Conservation (phyloP, 2,888 invertebrate genomes). For the Dascillus cervinus region DNA sequence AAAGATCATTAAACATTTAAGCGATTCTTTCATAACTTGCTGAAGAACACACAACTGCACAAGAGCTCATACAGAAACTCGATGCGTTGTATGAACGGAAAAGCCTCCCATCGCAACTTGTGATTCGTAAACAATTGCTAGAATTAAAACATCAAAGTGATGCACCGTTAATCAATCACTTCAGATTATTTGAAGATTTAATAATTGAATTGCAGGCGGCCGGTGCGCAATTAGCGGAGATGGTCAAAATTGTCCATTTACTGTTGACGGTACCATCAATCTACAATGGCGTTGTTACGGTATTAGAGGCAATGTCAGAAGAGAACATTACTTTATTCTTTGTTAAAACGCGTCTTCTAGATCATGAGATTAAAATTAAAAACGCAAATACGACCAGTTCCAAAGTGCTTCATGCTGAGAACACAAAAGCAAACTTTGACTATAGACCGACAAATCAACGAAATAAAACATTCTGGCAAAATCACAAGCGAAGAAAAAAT, state of each 20-base stretch:
- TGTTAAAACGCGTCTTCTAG: constrained; percentile 16
- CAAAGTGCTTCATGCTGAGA: too few species aligned
- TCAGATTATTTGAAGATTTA: too few species aligned
- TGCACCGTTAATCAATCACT: too few species aligned
- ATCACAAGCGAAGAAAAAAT: too few species aligned
- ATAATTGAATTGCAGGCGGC: too few species aligned
- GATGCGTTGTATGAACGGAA: constrained; percentile 17
- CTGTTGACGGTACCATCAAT: constrained; percentile 21
- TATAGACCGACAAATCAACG: constrained; percentile 4
- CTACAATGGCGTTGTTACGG: too few species aligned
- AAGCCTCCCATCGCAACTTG: constrained; percentile 29
- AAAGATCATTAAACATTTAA: neutral
- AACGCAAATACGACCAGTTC: too few species aligned
- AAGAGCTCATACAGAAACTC: constrained; percentile 5
- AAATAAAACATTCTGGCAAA: too few species aligned
- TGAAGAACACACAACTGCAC: neutral
- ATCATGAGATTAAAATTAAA: constrained; percentile 17
- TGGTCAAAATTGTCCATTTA: constrained; percentile 27
- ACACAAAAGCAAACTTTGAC: neutral
- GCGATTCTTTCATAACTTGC: constrained; percentile 1
- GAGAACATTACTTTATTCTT: constrained; percentile 16
- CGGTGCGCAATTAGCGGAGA: too few species aligned
- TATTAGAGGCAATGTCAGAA: constrained; percentile 17
- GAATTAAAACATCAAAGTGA: too few species aligned
- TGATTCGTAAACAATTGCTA: too few species aligned